A percentile compares a stretch with the other conserved stretches of the same genome.
Conservation (phyloP, 2,113 vertebrate species). For the Notarius quadriscutis region DNA sequence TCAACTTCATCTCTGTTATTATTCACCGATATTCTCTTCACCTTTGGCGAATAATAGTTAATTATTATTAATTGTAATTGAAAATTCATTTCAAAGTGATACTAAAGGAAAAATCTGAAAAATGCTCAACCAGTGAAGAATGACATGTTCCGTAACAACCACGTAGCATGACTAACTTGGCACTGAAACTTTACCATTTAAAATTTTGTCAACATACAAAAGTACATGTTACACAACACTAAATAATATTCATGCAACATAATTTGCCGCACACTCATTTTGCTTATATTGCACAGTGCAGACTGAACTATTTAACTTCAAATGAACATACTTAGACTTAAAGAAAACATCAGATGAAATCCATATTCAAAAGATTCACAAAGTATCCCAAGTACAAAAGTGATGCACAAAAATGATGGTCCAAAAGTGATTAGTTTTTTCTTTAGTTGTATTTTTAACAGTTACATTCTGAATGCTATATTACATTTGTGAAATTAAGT, state of each 20-base stretch:
- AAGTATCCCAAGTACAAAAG: neutral
- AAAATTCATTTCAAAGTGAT: neutral
- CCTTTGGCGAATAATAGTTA: no score
- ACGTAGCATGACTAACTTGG: neutral
- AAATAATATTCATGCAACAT: slow-evolving; percentile 23
- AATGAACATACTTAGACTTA: neutral
- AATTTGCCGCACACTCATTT: neutral
- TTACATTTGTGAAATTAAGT: neutral
- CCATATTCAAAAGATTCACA: neutral
- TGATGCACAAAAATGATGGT: neutral
- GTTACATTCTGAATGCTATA: neutral
- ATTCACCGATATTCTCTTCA: no score
- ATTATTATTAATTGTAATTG: neutral
- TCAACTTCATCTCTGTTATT: no score
- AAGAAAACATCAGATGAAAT: slow-evolving; percentile 2
- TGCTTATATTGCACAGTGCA: neutral
- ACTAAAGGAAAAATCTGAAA: neutral
- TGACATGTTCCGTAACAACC: neutral
- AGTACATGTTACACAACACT: neutral
- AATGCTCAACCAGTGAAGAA: neutral
- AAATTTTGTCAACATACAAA: neutral
- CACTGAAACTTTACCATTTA: neutral
- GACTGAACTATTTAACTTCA: slow-evolving; percentile 3
- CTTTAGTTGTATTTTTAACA: neutral
- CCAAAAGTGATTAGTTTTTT: neutral